Conservation (phyloP, 2,113 vertebrate species). For the Nibea albiflora region DNA sequence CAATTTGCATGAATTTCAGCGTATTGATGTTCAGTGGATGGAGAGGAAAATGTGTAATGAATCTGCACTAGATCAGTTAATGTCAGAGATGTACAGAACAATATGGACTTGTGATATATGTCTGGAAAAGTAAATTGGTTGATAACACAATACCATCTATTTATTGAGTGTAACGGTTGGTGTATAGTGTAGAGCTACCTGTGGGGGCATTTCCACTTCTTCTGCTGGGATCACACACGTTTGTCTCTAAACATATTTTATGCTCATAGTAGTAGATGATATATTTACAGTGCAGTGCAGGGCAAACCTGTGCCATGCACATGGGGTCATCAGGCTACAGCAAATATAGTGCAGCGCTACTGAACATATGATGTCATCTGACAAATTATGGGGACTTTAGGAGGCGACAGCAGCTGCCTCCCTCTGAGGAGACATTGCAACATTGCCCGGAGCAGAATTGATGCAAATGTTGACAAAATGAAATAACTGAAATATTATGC, state of each 20-base stretch:
- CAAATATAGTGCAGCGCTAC: neutral
- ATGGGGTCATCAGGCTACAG: neutral
- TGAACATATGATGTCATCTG: too few species aligned
- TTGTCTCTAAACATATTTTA: neutral
- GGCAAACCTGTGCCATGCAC: neutral
- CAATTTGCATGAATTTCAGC: constrained; percentile 23
- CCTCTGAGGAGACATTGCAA: constrained; percentile 13
- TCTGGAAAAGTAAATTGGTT: neutral
- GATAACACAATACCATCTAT: neutral
- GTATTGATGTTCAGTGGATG: constrained; percentile 10
- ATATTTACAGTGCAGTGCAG: neutral
- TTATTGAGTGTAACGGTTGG: neutral
- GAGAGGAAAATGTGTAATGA: neutral
- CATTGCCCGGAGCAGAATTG: constrained; percentile 5
- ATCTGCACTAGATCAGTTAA: neutral
- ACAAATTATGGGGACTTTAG: constrained; percentile 5
- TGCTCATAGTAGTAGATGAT: neutral
- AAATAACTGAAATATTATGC: constrained; percentile 3
- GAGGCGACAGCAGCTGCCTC: constrained; percentile 20
- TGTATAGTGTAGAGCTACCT: neutral
- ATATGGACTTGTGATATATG: neutral
- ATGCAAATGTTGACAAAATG: constrained; percentile 20
- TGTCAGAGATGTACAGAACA: neutral
- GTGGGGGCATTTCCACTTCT: neutral
- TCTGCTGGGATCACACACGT: neutral